Conservation (phyloP, 2,888 invertebrate genomes). For the Drosophila seclusa region DNA sequence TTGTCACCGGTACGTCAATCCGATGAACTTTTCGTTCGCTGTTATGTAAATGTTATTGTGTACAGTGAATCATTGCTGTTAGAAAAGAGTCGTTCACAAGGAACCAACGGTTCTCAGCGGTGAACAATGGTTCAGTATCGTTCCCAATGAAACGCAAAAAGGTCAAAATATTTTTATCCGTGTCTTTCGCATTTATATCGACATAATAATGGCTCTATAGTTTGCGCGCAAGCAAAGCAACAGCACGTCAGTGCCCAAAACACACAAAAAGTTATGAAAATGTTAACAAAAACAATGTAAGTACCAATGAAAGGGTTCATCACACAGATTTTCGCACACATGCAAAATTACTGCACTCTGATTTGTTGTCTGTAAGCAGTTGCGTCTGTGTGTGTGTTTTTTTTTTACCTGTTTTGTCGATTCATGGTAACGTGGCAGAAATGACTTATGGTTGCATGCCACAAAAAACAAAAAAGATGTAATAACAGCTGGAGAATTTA, state of each 20-base stretch:
- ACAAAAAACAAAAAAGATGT: conserved; percentile 10
- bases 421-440: conserved; percentile 67
- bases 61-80: conserved; percentile 12
- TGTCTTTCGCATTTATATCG: conserved; percentile 83
- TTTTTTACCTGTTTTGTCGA: conserved; percentile 12
- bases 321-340: conserved; percentile 4
- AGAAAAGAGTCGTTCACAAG: conserved; percentile 10
- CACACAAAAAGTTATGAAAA: conserved; percentile 81
- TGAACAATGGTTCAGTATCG: conserved; percentile 37
- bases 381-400: conserved; percentile 22
- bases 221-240: conserved; percentile 82
- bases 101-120: conserved; percentile 8
- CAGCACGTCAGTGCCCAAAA: conserved; percentile 82
- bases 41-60: not conserved
- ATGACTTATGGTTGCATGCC: conserved; percentile 65
- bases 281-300: conserved; percentile 81
- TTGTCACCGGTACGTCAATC: not conserved
- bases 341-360: conserved; percentile 27
- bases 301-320: conserved; percentile 47
- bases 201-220: conserved; percentile 92
- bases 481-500: conserved; percentile 48
- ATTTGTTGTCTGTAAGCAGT: conserved; percentile 23
- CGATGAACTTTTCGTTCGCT: not conserved
- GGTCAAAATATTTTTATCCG: conserved; percentile 71
- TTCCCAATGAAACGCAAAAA: conserved; percentile 84